Evolutionary conservation across 2,888 invertebrate genomes (phyloP).

Genomic region (Maniola hyperantus): DNA sequence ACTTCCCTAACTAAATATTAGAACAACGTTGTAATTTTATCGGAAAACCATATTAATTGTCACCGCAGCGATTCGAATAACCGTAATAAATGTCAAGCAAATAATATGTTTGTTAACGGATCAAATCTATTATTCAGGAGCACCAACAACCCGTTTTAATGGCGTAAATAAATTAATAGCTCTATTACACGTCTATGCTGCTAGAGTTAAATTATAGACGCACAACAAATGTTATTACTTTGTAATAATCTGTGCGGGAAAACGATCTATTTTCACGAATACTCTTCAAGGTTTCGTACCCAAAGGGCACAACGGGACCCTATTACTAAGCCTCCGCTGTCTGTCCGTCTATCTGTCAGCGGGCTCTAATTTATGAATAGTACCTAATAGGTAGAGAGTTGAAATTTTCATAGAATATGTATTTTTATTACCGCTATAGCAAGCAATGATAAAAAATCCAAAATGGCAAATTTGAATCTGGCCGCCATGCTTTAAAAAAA

Average conservation of each 20-base stretch:
- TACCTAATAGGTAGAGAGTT: too few species aligned
- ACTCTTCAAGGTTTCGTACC: too few species aligned
- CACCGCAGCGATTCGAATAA: slow-evolving; percentile 28
- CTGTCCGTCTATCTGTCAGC: too few species aligned
- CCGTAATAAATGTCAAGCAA: slow-evolving; percentile 37
- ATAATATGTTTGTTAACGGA: slow-evolving; percentile 37
- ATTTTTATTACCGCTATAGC: too few species aligned
- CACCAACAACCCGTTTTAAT: slow-evolving; percentile 34
- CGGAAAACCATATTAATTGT: slow-evolving; percentile 28
- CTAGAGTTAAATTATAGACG: neutral
- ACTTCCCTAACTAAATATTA: slow-evolving; percentile 11
- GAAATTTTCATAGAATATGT: too few species aligned
- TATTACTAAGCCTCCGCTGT: too few species aligned
- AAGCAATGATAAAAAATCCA: too few species aligned
- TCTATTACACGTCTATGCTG: slow-evolving; percentile 19
- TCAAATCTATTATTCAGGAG: slow-evolving; percentile 36
- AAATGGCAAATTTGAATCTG: too few species aligned
- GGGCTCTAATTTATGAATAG: too few species aligned
- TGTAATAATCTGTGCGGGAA: neutral
- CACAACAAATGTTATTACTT: neutral
- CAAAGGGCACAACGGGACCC: too few species aligned
- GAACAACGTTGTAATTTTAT: slow-evolving; percentile 22
- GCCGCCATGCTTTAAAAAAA: too few species aligned
- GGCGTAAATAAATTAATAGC: slow-evolving; percentile 37
- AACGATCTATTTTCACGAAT: neutral